Percentiles rank a stretch among this genome's conserved stretches.
phyloP scores from a whole-genome alignment of 1,140 invertebrate species.

The Solen grandis region DNA sequence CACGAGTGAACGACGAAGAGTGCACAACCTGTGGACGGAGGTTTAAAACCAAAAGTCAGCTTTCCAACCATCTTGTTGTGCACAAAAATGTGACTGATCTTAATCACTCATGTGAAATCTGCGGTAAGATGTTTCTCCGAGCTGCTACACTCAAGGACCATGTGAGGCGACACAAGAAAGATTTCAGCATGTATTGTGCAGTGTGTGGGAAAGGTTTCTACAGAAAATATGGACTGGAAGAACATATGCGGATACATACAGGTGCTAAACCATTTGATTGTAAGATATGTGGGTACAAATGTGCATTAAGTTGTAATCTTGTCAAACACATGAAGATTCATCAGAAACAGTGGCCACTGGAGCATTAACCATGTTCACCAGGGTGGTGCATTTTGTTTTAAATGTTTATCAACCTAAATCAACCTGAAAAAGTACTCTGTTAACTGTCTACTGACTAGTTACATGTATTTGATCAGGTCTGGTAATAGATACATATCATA shows the following conservation, averaged over 20 bases:
- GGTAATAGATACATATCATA: no score
- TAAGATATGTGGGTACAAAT: constrained; percentile 41
- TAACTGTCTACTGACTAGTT: no score
- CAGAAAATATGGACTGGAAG: constrained; percentile 21
- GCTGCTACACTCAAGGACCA: constrained; percentile 36
- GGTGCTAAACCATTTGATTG: constrained; percentile 44
- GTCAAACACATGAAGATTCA: constrained; percentile 48
- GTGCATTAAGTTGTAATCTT: constrained; percentile 50
- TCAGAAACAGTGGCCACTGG: not conserved
- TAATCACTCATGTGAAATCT: constrained; percentile 48
- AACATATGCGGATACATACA: constrained; percentile 50
- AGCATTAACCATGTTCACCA: no score
- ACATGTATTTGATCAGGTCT: no score
- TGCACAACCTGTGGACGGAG: constrained; percentile 28
- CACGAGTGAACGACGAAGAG: constrained; percentile 24
- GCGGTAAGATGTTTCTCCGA: constrained; percentile 45
- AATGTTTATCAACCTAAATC: no score
- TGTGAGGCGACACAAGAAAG: constrained; percentile 51
- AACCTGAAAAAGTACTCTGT: no score
- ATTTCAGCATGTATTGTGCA: constrained; percentile 37
- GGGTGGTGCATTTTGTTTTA: no score
- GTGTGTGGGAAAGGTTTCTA: constrained; percentile 53
- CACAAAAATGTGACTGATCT: constrained; percentile 24
- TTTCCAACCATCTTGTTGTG: constrained; percentile 48
- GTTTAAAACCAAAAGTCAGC: constrained; percentile 52